Evolutionary conservation across 2,113 vertebrate species (phyloP).

Genomic region (Chunga burmeisteri): DNA sequence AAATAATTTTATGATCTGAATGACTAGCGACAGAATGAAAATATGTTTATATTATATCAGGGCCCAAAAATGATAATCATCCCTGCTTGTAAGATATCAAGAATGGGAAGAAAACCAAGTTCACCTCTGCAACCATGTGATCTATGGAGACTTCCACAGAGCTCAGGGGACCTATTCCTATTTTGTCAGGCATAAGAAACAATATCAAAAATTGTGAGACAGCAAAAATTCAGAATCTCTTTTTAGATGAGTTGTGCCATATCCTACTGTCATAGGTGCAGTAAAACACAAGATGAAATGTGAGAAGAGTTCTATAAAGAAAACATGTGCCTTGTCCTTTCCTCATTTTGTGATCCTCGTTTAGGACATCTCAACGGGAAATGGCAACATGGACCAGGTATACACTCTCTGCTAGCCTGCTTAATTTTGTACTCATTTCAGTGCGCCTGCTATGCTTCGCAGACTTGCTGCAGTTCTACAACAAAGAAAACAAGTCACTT

Average conservation of each 20-base stretch:
- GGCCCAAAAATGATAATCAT: not conserved
- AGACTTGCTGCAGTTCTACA: not conserved
- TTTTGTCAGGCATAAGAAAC: not conserved
- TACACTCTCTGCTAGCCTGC: not conserved
- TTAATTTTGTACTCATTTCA: not conserved
- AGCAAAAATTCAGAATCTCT: not conserved
- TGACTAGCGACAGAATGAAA: not conserved
- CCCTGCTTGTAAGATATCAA: not conserved
- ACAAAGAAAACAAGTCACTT: not conserved
- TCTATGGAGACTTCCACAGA: not conserved
- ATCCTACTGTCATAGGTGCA: not conserved
- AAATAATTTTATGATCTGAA: not conserved
- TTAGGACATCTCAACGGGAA: not conserved
- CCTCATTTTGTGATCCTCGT: not conserved
- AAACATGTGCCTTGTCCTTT: not conserved
- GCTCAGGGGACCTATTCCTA: not conserved
- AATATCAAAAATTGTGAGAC: not conserved
- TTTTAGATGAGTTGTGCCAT: not conserved
- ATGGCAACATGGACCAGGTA: not conserved
- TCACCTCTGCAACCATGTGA: not conserved
- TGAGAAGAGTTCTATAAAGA: not conserved
- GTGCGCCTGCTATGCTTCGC: not conserved
- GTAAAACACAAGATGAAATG: not conserved
- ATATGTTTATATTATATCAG: not conserved
- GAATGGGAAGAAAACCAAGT: not conserved